Evolutionary conservation across 2,797 vertebrate species (phyloP).

Genomic region (Denticeps clupeoides): DNA sequence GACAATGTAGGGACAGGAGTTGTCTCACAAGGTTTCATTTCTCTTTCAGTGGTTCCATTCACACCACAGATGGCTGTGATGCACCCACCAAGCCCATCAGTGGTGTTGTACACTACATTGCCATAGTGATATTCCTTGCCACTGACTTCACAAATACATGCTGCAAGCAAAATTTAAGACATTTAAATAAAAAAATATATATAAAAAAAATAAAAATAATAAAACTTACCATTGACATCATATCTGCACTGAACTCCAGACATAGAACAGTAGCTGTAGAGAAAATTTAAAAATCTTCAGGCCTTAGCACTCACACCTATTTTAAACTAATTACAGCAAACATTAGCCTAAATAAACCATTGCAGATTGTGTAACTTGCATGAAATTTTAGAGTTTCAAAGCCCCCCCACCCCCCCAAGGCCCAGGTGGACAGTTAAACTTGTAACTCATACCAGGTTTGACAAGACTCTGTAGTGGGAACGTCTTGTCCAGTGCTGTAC

Average conservation of each 20-base stretch:
- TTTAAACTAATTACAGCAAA: too few species aligned
- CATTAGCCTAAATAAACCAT: background rate
- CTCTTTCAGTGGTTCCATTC: conserved; percentile 55
- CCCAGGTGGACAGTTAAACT: too few species aligned
- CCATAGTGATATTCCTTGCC: conserved; percentile 54
- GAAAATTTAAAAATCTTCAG: conserved; percentile 20
- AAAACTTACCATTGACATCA: conserved; percentile 38
- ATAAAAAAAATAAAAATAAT: background rate
- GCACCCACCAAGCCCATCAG: conserved; percentile 71
- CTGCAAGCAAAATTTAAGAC: conserved; percentile 51
- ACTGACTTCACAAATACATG: conserved; percentile 62
- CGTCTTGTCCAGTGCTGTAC: conserved; percentile 48
- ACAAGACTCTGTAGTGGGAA: conserved; percentile 60
- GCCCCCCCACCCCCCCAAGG: too few species aligned
- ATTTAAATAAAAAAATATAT: background rate
- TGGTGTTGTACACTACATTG: conserved; percentile 68
- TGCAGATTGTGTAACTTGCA: too few species aligned
- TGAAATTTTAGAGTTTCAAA: too few species aligned
- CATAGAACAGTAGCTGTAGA: conserved; percentile 41
- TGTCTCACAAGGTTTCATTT: conserved; percentile 35
- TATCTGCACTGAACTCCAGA: conserved; percentile 39
- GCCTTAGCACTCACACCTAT: too few species aligned
- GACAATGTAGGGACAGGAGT: conserved; percentile 26
- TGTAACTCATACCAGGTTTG: conserved; percentile 73
- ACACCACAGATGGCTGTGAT: conserved; percentile 65